These are phyloP conservation scores for Telenomus remus DNA, from an alignment of 1,140 invertebrate genomes.

Conservation along the genomic window DNA sequence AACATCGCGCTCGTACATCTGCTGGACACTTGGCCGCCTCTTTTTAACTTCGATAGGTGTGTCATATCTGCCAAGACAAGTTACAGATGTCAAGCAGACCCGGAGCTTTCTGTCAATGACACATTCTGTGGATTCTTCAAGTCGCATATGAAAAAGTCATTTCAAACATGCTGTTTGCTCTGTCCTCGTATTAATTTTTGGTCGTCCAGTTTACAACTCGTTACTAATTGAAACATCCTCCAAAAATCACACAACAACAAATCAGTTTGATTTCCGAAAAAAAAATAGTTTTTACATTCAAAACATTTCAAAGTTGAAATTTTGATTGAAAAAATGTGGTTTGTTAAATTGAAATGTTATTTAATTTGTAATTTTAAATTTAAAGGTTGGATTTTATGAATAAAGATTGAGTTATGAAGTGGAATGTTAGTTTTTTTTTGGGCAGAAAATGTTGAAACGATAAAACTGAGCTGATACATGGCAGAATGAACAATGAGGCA, in stretches of 20 bases:
- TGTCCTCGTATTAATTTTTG: not conserved
- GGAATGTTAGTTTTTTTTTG: not conserved
- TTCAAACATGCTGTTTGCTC: conserved; percentile 1
- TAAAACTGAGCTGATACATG: conserved; percentile 23
- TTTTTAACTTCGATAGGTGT: conserved; percentile 49
- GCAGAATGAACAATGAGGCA: conserved; percentile 18
- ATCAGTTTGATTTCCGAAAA: not conserved
- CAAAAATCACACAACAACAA: not conserved
- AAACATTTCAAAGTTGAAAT: too few species aligned
- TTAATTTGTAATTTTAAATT: too few species aligned
- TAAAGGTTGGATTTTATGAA: too few species aligned
- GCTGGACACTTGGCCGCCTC: conserved; percentile 61
- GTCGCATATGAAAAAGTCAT: not conserved
- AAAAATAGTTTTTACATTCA: too few species aligned
- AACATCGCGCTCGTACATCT: conserved; percentile 64
- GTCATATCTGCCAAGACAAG: conserved; percentile 32
- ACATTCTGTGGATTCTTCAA: not conserved
- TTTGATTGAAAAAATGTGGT: too few species aligned
- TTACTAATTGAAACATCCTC: not conserved
- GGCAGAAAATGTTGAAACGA: conserved; percentile 13
- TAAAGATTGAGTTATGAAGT: too few species aligned
- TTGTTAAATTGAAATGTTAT: too few species aligned
- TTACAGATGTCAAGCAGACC: conserved; percentile 40
- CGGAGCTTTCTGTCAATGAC: conserved; percentile 13
- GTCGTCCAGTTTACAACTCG: not conserved